phyloP scores from a whole-genome alignment of 2,797 vertebrate species.

The Trematomus bernacchii region DNA sequence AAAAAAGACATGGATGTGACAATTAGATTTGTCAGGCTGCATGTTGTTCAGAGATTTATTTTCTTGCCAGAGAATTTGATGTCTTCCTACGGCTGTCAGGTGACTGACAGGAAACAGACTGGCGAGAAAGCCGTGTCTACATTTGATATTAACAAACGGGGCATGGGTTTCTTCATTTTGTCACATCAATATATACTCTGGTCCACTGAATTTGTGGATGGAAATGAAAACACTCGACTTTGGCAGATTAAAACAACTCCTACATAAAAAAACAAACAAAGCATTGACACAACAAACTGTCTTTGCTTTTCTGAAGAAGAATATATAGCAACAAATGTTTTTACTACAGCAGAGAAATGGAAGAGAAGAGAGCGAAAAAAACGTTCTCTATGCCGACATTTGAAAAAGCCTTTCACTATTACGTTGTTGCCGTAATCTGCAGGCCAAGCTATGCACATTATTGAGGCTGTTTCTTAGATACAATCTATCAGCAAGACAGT shows the following conservation, averaged over 20 bases:
- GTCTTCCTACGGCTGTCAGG: constrained; percentile 41
- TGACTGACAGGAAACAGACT: constrained; percentile 56
- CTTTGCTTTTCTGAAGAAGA: neutral
- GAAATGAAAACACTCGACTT: neutral
- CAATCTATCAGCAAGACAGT: too few relatives aligned
- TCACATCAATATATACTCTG: neutral
- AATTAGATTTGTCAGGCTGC: constrained; percentile 56
- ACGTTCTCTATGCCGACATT: too few relatives aligned
- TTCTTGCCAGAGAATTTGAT: constrained; percentile 37
- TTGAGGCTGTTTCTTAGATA: neutral
- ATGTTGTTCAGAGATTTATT: constrained; percentile 49
- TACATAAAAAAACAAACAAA: neutral
- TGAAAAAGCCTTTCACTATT: too few relatives aligned
- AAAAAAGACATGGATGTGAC: constrained; percentile 36
- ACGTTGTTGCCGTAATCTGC: neutral
- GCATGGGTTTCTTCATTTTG: constrained; percentile 30
- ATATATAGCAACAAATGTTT: neutral
- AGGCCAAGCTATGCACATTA: neutral
- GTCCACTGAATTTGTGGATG: constrained; percentile 7
- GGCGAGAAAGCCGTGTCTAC: constrained; percentile 8
- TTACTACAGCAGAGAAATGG: neutral
- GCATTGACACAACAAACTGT: neutral
- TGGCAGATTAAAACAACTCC: neutral
- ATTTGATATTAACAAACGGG: constrained; percentile 32
- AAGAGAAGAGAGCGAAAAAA: neutral